Evolutionary conservation across 2,113 vertebrate species (phyloP).

Genomic region (Barbus barbus): DNA sequence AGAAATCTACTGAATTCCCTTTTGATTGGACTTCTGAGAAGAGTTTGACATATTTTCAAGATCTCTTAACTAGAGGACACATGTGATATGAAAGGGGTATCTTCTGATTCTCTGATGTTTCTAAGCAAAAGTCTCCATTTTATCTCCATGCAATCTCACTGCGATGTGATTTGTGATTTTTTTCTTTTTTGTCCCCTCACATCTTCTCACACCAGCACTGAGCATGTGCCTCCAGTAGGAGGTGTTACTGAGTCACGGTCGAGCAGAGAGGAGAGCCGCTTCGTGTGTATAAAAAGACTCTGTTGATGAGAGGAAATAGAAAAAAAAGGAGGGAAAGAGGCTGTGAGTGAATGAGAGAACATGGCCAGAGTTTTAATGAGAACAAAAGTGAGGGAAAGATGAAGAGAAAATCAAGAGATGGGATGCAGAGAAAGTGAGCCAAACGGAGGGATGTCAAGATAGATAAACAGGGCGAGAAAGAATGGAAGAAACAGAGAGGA

Average conservation of each 20-base stretch:
- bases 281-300: slow-evolving; percentile 49
- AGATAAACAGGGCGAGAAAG: slow-evolving; percentile 49
- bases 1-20: not conserved
- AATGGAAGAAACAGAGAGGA: slow-evolving; percentile 53
- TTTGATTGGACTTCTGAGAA: not conserved
- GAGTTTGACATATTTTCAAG: not conserved
- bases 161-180: not conserved
- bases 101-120: not conserved
- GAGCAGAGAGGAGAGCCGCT: slow-evolving; percentile 17
- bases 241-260: slow-evolving; percentile 20
- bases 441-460: not conserved
- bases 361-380: slow-evolving; percentile 45
- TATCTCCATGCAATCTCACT: not conserved
- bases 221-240: not conserved
- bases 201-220: not conserved
- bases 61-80: not conserved
- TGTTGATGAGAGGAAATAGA: slow-evolving; percentile 46
- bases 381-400: not conserved
- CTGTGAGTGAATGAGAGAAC: slow-evolving; percentile 4
- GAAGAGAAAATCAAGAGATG: not conserved
- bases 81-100: not conserved
- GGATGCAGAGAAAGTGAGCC: slow-evolving; percentile 4
- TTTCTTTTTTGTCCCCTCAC: not conserved
- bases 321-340: slow-evolving; percentile 34
- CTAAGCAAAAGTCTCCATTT: not conserved